Conservation (phyloP, 2,113 vertebrate species). For the Spea bombifrons region DNA sequence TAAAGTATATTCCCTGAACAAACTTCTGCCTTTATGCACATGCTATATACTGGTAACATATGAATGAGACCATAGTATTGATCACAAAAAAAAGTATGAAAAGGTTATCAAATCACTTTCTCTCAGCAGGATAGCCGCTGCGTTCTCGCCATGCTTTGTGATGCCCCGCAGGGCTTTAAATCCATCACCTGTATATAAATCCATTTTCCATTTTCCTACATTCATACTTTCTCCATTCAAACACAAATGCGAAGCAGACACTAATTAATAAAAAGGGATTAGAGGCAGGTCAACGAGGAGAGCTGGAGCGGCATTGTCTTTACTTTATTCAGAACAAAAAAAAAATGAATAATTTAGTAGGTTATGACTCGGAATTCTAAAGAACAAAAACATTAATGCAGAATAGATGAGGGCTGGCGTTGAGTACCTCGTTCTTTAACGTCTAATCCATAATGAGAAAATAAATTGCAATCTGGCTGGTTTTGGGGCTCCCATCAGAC, state of each 20-base stretch:
- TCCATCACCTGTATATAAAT: conserved; percentile 74
- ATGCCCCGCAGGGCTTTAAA: conserved; percentile 61
- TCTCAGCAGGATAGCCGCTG: conserved; percentile 64
- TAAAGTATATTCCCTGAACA: neutral
- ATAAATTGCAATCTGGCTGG: too few relatives aligned
- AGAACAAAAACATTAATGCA: too few relatives aligned
- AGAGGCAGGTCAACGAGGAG: conserved; percentile 69
- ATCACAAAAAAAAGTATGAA: neutral
- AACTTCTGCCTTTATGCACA: neutral
- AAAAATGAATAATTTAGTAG: neutral
- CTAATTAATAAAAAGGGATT: conserved; percentile 76
- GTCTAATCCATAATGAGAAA: too few relatives aligned
- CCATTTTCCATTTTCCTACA: conserved; percentile 71
- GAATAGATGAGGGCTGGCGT: too few relatives aligned
- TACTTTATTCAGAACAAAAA: conserved; percentile 29
- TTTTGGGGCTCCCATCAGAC: too few relatives aligned
- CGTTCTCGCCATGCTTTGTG: conserved; percentile 64
- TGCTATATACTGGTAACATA: neutral
- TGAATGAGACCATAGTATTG: neutral
- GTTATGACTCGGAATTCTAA: too few relatives aligned
- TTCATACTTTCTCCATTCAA: conserved; percentile 70
- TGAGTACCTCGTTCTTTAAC: too few relatives aligned
- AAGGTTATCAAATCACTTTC: conserved; percentile 71
- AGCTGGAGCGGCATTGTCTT: conserved; percentile 63
- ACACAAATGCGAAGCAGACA: conserved; percentile 71